Evolutionary conservation across 2,888 invertebrate species (phyloP).

Genomic region (Cephus pygmeus): DNA sequence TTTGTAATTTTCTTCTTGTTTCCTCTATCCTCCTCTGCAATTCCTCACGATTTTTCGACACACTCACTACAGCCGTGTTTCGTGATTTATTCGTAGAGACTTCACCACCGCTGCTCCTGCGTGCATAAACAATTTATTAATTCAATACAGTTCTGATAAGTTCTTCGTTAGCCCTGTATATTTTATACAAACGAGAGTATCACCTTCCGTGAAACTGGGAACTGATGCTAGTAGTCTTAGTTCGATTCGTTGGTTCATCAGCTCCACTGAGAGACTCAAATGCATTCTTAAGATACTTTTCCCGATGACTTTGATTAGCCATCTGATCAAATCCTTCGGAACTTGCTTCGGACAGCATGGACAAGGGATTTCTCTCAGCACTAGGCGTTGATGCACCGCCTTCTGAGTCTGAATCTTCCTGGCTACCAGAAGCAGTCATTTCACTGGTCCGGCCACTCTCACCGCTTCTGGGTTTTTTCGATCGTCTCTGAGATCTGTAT

Average conservation of each 20-base stretch:
- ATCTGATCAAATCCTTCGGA: constrained; percentile 75
- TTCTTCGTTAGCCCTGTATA: not conserved
- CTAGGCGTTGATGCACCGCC: constrained; percentile 82
- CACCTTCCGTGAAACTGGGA: constrained; percentile 65
- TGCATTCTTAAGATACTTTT: constrained; percentile 75
- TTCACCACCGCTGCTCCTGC: constrained; percentile 40
- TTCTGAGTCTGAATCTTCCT: constrained; percentile 76
- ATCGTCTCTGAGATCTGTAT: constrained; percentile 55
- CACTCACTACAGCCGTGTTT: constrained; percentile 70
- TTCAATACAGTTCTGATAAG: not conserved
- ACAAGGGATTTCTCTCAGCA: constrained; percentile 79
- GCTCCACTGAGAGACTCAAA: constrained; percentile 79
- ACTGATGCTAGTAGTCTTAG: constrained; percentile 62
- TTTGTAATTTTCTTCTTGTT: constrained; percentile 87
- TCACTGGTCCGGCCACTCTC: constrained; percentile 57
- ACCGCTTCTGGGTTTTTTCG: constrained; percentile 50
- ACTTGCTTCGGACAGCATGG: constrained; percentile 77
- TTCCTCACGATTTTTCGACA: constrained; percentile 78
- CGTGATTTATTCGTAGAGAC: constrained; percentile 63
- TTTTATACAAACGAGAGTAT: constrained; percentile 4
- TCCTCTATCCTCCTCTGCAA: constrained; percentile 85
- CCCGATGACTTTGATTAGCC: constrained; percentile 68
- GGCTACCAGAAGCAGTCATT: constrained; percentile 69
- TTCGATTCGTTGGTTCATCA: constrained; percentile 64
- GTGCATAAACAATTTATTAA: constrained; percentile 20